Evolutionary conservation across 2,888 invertebrate genomes (phyloP), one percentile per base, ranked within the genome.

Genomic region (Volucella bombylans): DNA sequence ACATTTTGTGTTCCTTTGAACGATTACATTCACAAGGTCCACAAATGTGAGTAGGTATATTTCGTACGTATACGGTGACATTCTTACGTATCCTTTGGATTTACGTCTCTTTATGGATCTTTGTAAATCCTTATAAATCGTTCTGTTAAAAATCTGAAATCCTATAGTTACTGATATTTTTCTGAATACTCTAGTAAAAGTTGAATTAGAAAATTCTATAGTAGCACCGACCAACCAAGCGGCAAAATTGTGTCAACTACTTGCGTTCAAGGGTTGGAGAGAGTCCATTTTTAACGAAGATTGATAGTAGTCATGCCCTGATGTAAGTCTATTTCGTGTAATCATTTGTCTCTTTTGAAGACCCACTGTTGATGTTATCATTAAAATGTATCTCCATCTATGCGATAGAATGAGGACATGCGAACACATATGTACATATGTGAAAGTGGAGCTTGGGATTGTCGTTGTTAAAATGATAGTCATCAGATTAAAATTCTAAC

Each of bases 281-380:
- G 23, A 12, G 39, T 41, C 31, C 41, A 15, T 1, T 67, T 47
- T 50, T 79, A 80, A 82, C 61, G 71, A 77, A 82, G 77, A 82
- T 82, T 77, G 71, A 82, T 82, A 41, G 54, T 82, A 41, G 54
- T 65, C 54, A 61, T 77, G 49, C 72, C 67, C 43, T 67, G 49
- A 71, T 45, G 57, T 61, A 39, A 61, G 45, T 77, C 69, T 71
- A 71, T 77, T 76, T 67, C 41, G 52, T 71, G 41, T 61, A 71
- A 65, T 82, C 77, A 82, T 61, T 52, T 76, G 59, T 67, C 71
- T 59, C 45, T 45, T 4, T 31, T 61, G 43, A 41, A 41, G 54
- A 67, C 43, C 67, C 52, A 61, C 54, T 72, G 77, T 77, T 77
- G 77, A 77, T 82, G 59, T 54, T 62, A 67, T 55, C 38, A 77